Percentiles rank a stretch among this genome's conserved stretches.
Evolutionary conservation across 2,888 invertebrate genomes (phyloP).

Genomic region (Melolontha melolontha): DNA sequence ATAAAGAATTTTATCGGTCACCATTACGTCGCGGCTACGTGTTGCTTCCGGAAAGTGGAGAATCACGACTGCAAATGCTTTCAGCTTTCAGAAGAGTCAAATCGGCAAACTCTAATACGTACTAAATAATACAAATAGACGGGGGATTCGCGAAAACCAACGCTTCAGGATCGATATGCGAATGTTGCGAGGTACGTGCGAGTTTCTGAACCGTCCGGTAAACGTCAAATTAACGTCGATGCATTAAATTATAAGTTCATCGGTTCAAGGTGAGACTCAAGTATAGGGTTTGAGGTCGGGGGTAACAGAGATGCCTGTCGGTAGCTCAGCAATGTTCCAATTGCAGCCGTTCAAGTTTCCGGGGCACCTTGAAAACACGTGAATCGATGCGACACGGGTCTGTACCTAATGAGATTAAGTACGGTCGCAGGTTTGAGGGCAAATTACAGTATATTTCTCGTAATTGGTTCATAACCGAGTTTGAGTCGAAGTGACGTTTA

Average conservation of each 20-base stretch:
- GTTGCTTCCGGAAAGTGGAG: conserved; percentile 25
- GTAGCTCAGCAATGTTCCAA: conserved; percentile 18
- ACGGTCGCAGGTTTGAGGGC: neutral
- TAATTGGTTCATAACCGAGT: conserved; percentile 7
- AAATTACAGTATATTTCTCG: conserved; percentile 30
- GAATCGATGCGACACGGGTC: neutral
- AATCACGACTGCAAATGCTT: conserved; percentile 4
- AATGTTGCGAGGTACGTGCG: too few relatives aligned
- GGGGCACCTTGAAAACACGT: conserved; percentile 5
- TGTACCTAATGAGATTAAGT: conserved; percentile 19
- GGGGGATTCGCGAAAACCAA: conserved; percentile 13
- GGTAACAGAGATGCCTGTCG: conserved; percentile 1
- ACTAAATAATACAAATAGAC: conserved; percentile 6
- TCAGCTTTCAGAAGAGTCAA: conserved; percentile 4
- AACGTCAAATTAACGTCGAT: too few relatives aligned
- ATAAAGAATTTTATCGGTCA: conserved; percentile 31
- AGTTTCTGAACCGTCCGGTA: too few relatives aligned
- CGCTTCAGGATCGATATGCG: conserved; percentile 2
- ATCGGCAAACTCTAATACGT: conserved; percentile 9
- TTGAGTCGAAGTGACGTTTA: conserved; percentile 2
- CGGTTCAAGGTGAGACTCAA: conserved; percentile 38
- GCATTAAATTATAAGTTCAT: conserved; percentile 20
- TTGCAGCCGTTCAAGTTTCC: conserved; percentile 36
- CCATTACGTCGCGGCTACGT: conserved; percentile 28
- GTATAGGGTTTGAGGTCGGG: conserved; percentile 19